A percentile compares a stretch with the other conserved stretches of the same genome.
Evolutionary conservation across 2,888 invertebrate genomes (phyloP).

Genomic region (Cordilura impudica): DNA sequence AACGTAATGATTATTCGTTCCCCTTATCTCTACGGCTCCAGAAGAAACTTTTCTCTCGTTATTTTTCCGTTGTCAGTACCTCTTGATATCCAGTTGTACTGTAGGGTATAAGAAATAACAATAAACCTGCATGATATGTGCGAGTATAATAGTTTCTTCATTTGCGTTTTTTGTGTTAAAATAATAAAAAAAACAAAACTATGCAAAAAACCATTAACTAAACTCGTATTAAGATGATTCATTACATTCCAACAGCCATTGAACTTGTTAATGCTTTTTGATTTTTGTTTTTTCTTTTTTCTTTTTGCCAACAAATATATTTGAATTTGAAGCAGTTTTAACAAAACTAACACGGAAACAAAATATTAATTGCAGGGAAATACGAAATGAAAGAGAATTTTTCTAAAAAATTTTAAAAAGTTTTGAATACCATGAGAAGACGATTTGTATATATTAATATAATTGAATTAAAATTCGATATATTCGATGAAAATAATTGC

Average conservation of each 20-base stretch:
- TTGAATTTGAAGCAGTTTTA: neutral
- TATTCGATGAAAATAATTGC: no score
- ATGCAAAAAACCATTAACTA: neutral
- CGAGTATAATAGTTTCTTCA: constrained; percentile 13
- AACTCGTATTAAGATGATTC: constrained; percentile 11
- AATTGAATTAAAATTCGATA: no score
- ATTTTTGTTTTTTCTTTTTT: constrained; percentile 9
- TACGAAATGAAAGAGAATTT: neutral
- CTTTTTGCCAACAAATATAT: constrained; percentile 8
- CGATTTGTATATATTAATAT: no score
- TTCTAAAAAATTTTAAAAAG: no score
- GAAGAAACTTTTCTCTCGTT: no score
- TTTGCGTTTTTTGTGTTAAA: constrained; percentile 1
- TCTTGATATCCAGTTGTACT: neutral
- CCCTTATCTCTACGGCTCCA: no score
- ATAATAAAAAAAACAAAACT: neutral
- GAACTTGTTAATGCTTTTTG: constrained; percentile 48
- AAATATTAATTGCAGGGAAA: neutral
- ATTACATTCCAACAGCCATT: constrained; percentile 49
- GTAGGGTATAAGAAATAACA: neutral
- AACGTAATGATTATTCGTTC: no score
- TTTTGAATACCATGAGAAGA: no score
- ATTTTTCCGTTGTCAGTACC: neutral
- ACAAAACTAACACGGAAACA: neutral
- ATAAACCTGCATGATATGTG: constrained; percentile 17